Evolutionary conservation across 2,113 vertebrate species (phyloP).

Genomic region (Channa argus): DNA sequence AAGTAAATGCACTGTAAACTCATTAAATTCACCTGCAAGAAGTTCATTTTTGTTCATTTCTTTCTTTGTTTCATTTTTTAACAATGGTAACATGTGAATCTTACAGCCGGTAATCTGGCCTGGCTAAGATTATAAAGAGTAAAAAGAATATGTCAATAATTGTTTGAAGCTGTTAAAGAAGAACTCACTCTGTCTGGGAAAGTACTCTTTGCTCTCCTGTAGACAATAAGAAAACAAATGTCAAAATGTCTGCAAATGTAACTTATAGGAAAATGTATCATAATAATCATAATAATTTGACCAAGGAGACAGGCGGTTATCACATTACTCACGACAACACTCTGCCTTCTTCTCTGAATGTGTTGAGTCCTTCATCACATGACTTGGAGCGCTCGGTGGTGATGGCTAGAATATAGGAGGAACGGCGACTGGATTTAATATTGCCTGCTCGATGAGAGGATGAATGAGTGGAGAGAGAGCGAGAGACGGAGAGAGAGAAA

Average conservation of each 20-base stretch:
- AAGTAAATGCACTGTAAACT: neutral
- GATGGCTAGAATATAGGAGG: conserved; percentile 98
- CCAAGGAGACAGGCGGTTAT: accelerated
- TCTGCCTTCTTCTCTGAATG: conserved; percentile 92
- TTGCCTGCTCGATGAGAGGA: conserved; percentile 84
- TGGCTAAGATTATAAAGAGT: too few species aligned
- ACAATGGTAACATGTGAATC: neutral
- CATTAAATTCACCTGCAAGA: neutral
- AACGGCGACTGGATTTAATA: conserved; percentile 94
- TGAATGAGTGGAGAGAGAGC: conserved; percentile 42
- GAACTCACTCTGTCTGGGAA: conserved; percentile 95
- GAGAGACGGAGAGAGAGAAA: conserved; percentile 14
- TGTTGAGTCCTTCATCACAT: conserved; percentile 95
- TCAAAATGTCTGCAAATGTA: neutral
- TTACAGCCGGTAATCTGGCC: neutral
- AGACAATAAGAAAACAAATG: conserved; percentile 40
- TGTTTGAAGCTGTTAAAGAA: too few species aligned
- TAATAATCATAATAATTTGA: neutral
- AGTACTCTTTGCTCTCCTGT: conserved; percentile 95
- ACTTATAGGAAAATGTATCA: neutral
- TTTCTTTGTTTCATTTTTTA: neutral
- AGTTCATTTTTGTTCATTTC: neutral
- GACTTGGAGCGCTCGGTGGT: conserved; percentile 98
- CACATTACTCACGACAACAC: conserved; percentile 81
- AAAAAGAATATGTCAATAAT: too few species aligned